A percentile compares a stretch with the other conserved stretches of the same genome.
These are phyloP conservation scores for Emberiza fucata DNA, from an alignment of 2,113 vertebrate species.

Conservation along the genomic window DNA sequence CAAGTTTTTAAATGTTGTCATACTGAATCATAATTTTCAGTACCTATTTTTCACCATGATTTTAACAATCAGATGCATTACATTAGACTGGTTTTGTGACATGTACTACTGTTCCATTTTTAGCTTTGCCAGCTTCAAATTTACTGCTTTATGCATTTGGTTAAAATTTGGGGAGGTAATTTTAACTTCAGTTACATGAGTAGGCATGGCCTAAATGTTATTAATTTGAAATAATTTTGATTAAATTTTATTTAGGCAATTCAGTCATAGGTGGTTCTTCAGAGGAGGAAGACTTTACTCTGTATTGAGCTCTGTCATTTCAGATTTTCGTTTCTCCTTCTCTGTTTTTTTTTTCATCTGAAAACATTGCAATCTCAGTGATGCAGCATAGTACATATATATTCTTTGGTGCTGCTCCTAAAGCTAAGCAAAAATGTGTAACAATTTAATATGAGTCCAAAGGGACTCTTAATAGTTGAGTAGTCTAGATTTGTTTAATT, in stretches of 20 bases:
- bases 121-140: neutral
- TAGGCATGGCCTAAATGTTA: neutral
- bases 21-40: neutral
- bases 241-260: constrained; percentile 24
- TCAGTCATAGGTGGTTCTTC: neutral
- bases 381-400: neutral
- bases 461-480: neutral
- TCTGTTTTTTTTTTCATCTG: neutral
- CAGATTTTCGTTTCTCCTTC: neutral
- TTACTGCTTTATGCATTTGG: neutral
- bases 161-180: neutral
- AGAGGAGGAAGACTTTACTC: neutral
- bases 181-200: constrained; percentile 2
- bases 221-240: neutral
- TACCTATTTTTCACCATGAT: neutral
- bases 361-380: neutral
- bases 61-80: neutral
- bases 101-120: neutral
- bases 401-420: neutral
- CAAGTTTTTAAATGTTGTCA: neutral
- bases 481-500: constrained; percentile 35
- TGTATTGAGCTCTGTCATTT: neutral
- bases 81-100: neutral
- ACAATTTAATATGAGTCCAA: neutral
- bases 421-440: neutral